Evolutionary conservation across 2,797 vertebrate species (phyloP), one percentile per base, ranked within the genome.

Genomic region (Caiman crocodilus): DNA sequence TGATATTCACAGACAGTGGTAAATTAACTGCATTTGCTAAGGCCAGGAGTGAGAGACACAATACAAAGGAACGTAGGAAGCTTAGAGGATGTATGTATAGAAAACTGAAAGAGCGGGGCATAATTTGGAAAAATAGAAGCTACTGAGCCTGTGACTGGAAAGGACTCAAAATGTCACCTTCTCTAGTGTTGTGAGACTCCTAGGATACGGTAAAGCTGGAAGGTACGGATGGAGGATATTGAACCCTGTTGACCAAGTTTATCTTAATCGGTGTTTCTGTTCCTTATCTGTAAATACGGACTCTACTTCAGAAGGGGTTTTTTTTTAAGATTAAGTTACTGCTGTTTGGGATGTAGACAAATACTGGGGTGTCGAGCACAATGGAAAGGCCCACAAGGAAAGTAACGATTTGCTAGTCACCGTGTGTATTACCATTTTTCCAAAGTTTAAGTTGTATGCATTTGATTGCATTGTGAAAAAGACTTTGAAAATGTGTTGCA

Each of bases 11-110:
- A 79, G 84, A 23, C 71, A 79, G 32, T 0, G 6, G 71, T 80
- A 89, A 92, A 86, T 76, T 76, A 90, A 94, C 94, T 89, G 93
- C 88, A 25, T 84, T 92, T 90, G 88, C 90, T 90, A 96, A 86
- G 86, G 89, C 17, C 9, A 26, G 76, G 88, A 56, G 91, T 28
- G 92, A 30, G 79, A 86, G 7, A 71, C 42, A 42, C 91, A 79
- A 81, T 23, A 56, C 86, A 28, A 75, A 91, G 64, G 30, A 77
- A 12, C 58, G 4, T 4, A 21, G 71, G 65, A 20, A 25, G 20
- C 35, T 85, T 80, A 21, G 76, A 50, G 10, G 42, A 50, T 50
- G 58, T 85, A 74, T 74, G 65, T 6, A 28, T 0, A 67, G 76
- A 21, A 30, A 56, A 65, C 21, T 10, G 42, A 21, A 78, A 23